A percentile compares a stretch with the other conserved stretches of the same genome.
phyloP scores from a whole-genome alignment of 2,797 vertebrate species.

The Sternotherus odoratus region DNA sequence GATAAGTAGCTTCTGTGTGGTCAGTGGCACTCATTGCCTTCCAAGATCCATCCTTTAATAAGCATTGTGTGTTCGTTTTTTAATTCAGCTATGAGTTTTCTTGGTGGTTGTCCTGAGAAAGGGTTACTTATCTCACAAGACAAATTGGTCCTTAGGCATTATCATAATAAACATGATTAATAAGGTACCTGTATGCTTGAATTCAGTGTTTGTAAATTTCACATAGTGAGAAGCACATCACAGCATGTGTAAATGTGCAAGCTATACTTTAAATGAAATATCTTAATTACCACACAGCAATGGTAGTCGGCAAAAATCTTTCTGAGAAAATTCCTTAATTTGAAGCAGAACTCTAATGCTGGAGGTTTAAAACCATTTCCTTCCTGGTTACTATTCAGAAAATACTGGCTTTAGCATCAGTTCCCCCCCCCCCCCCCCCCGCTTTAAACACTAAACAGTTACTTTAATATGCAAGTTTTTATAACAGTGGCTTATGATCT shows the following conservation, averaged over 20 bases:
- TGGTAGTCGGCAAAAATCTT: slow-evolving; percentile 31
- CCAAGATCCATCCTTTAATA: not conserved
- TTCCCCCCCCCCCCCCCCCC: not conserved
- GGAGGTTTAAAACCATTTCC: slow-evolving; percentile 7
- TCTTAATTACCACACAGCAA: slow-evolving; percentile 42
- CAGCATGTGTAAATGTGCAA: slow-evolving; percentile 24
- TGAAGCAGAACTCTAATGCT: slow-evolving; percentile 40
- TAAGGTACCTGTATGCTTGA: not conserved
- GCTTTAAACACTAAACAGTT: not conserved
- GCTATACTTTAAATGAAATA: slow-evolving; percentile 42
- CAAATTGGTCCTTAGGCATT: not conserved
- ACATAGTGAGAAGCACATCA: not conserved
- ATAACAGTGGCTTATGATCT: not conserved
- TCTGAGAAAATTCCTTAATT: slow-evolving; percentile 31
- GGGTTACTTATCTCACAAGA: not conserved
- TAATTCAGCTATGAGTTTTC: not conserved
- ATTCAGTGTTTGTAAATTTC: slow-evolving; percentile 7
- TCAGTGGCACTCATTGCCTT: not conserved
- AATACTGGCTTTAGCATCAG: slow-evolving; percentile 10
- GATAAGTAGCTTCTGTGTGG: not conserved
- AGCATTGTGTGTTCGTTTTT: not conserved
- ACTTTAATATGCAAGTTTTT: not conserved
- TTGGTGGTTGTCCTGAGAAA: not conserved
- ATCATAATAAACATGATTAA: not conserved
- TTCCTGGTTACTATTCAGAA: not conserved